Evolutionary conservation across 2,797 vertebrate genomes (phyloP).

Genomic region (Channallabes apus): DNA sequence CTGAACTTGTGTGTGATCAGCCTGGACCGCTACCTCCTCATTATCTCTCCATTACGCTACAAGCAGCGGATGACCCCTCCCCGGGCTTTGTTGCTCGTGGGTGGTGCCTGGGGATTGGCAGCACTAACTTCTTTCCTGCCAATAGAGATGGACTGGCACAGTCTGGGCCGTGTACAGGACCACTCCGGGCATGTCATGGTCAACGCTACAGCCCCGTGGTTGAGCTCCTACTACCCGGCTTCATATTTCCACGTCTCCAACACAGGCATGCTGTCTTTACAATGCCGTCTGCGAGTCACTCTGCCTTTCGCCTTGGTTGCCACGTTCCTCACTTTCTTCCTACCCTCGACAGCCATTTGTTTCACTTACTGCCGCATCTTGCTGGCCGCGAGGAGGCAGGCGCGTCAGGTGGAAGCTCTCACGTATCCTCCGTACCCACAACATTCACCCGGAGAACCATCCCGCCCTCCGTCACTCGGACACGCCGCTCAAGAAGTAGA

Average conservation of each 20-base stretch:
- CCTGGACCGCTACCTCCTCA: slow-evolving; percentile 95
- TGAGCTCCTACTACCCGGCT: slow-evolving; percentile 59
- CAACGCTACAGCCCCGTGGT: slow-evolving; percentile 56
- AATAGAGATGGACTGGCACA: slow-evolving; percentile 94
- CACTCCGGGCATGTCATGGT: slow-evolving; percentile 46
- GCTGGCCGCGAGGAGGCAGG: slow-evolving; percentile 87
- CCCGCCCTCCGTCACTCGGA: slow-evolving; percentile 69
- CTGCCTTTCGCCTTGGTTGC: slow-evolving; percentile 92
- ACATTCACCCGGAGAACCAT: slow-evolving; percentile 72
- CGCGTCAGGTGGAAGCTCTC: slow-evolving; percentile 87
- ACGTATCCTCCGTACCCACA: slow-evolving; percentile 75
- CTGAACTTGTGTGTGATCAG: slow-evolving; percentile 97
- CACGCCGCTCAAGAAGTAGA: slow-evolving; percentile 65
- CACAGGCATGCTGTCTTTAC: slow-evolving; percentile 66
- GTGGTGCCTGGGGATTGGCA: slow-evolving; percentile 87
- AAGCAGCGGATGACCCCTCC: slow-evolving; percentile 91
- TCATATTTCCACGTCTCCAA: slow-evolving; percentile 69
- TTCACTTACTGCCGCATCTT: slow-evolving; percentile 98
- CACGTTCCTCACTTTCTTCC: slow-evolving; percentile 93
- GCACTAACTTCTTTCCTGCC: slow-evolving; percentile 91
- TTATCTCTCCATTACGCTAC: slow-evolving; percentile 92
- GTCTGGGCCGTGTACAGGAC: slow-evolving; percentile 69
- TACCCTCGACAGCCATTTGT: slow-evolving; percentile 91
- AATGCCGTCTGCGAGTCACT: slow-evolving; percentile 89
- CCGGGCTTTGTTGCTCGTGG: slow-evolving; percentile 83